phyloP scores from a whole-genome alignment of 1,140 invertebrate species.

The Heliothis subflexa region DNA sequence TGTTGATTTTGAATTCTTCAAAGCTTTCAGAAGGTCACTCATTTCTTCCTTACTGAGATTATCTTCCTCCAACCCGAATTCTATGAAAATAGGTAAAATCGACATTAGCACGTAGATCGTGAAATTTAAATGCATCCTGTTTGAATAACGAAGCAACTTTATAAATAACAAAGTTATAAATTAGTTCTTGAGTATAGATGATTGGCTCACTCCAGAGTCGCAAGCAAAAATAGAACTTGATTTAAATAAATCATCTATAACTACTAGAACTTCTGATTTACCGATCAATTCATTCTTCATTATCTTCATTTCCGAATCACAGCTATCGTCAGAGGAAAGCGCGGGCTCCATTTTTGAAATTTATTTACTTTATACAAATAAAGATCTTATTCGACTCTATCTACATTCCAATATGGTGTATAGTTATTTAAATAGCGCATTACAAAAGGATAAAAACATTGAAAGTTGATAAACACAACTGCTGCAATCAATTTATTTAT shows the following conservation, averaged over 20 bases:
- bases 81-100: constrained; percentile 59
- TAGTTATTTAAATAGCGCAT: not conserved
- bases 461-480: constrained; percentile 41
- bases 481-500: constrained; percentile 8
- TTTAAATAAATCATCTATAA: not conserved
- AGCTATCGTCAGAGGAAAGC: constrained; percentile 69
- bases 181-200: not conserved
- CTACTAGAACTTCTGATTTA: constrained; percentile 41
- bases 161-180: too few relatives aligned
- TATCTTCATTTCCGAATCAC: constrained; percentile 67
- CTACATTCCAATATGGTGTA: constrained; percentile 11
- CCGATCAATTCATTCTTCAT: constrained; percentile 71
- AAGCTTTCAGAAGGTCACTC: constrained; percentile 78
- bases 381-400: not conserved
- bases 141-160: not conserved
- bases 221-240: not conserved
- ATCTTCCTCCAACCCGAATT: constrained; percentile 80
- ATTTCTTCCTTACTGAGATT: constrained; percentile 83
- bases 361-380: not conserved
- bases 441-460: constrained; percentile 34
- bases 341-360: constrained; percentile 60
- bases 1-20: constrained; percentile 78
- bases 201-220: not conserved
- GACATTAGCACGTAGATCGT: not conserved
- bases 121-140: not conserved